A percentile compares a stretch with the other conserved stretches of the same genome.
phyloP scores from a whole-genome alignment of 2,113 vertebrate genomes.

The Galemys pyrenaicus region DNA sequence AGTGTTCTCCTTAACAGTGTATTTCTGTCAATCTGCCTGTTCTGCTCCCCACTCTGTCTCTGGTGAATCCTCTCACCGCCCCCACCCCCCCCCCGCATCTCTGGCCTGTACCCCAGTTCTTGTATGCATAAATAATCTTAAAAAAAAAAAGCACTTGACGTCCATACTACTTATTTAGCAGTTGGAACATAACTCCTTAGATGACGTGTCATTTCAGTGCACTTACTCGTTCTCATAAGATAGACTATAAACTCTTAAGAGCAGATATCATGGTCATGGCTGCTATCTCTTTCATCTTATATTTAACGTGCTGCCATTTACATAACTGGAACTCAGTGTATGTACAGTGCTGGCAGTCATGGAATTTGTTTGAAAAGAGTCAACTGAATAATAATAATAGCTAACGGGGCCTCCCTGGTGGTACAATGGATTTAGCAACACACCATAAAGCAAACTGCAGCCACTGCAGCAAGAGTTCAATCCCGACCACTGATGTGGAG shows the following conservation, averaged over 20 bases:
- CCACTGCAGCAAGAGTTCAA: too few relatives aligned
- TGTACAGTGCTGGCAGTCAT: neutral
- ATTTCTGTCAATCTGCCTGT: too few relatives aligned
- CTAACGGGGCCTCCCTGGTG: too few relatives aligned
- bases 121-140: too few relatives aligned
- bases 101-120: too few relatives aligned
- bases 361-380: neutral
- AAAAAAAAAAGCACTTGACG: neutral
- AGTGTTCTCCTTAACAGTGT: too few relatives aligned
- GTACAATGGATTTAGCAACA: too few relatives aligned
- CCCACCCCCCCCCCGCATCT: too few relatives aligned
- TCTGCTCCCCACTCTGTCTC: too few relatives aligned
- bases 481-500: too few relatives aligned
- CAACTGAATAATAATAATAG: neutral
- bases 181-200: neutral
- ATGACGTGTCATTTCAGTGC: neutral
- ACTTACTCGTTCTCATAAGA: neutral
- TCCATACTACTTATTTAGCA: neutral
- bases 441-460: too few relatives aligned
- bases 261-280: neutral
- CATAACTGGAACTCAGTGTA: neutral
- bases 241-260: constrained; percentile 7
- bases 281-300: neutral
- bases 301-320: neutral
- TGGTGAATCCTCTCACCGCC: too few relatives aligned